These are phyloP conservation scores for Ceratina calcarata DNA, from an alignment of 1,140 invertebrate genomes.

Conservation along the genomic window DNA sequence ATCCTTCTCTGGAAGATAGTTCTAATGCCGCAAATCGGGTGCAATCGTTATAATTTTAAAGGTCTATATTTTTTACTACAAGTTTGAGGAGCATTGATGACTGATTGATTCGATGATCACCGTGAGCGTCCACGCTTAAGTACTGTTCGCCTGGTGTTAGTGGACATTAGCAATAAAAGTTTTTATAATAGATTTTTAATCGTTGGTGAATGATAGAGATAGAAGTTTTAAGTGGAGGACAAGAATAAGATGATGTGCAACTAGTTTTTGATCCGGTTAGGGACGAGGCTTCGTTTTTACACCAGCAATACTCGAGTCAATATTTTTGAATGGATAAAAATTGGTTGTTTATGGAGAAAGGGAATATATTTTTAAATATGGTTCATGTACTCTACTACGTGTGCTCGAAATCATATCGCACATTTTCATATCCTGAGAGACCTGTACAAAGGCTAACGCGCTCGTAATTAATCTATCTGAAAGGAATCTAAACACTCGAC, in stretches of 20 bases:
- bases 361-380: conserved; percentile 11
- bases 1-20: no score
- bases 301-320: not conserved
- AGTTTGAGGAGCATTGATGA: not conserved
- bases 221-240: not conserved
- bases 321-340: not conserved
- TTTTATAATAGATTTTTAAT: not conserved
- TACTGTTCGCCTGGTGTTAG: not conserved
- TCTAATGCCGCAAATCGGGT: no score
- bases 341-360: no score
- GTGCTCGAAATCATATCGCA: not conserved
- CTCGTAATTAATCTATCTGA: not conserved
- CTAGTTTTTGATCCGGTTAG: conserved; percentile 1
- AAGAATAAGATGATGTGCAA: not conserved
- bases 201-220: not conserved
- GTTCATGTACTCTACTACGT: conserved; percentile 4
- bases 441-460: not conserved
- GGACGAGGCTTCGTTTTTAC: not conserved
- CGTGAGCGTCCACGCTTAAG: not conserved
- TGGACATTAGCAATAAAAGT: not conserved
- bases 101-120: not conserved
- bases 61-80: no score
- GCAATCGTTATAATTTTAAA: no score
- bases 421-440: conserved; percentile 6
- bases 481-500: not conserved